These are phyloP conservation scores for Urosaurus nigricauda DNA, from an alignment of 2,797 vertebrate genomes.

Conservation along the genomic window DNA sequence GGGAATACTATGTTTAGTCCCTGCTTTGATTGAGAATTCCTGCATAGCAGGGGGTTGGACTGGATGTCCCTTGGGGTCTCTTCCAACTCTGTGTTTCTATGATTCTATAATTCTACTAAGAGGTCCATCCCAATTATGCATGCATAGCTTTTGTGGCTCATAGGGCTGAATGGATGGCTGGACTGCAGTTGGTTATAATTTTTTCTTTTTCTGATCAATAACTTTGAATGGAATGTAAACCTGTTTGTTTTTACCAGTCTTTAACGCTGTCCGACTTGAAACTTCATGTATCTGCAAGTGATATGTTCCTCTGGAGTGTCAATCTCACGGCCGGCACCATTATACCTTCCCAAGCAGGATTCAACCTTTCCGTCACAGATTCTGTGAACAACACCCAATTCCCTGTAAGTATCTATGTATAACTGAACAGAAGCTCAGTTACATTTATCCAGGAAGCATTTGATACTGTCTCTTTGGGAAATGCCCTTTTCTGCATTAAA, in stretches of 20 bases:
- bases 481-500: background rate
- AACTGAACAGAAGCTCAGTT: constrained; percentile 21
- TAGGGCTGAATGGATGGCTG: background rate
- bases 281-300: constrained; percentile 87
- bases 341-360: constrained; percentile 86
- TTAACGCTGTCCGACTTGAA: constrained; percentile 90
- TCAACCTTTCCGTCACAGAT: constrained; percentile 81
- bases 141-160: background rate
- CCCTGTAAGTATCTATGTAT: constrained; percentile 52
- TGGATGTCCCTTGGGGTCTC: no score
- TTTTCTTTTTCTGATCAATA: background rate
- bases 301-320: constrained; percentile 81
- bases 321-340: constrained; percentile 80
- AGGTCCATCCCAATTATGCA: background rate
- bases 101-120: no score
- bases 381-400: constrained; percentile 62
- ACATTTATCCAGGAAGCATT: background rate
- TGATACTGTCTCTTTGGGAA: background rate
- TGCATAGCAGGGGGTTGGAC: no score
- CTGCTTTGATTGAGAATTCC: no score
- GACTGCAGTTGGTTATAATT: background rate
- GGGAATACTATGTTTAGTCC: background rate
- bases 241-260: constrained; percentile 76
- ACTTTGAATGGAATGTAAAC: background rate
- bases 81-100: no score